Evolutionary conservation across 2,113 vertebrate species (phyloP), one percentile per base, ranked within the genome.

Genomic region (Takifugu flavidus): DNA sequence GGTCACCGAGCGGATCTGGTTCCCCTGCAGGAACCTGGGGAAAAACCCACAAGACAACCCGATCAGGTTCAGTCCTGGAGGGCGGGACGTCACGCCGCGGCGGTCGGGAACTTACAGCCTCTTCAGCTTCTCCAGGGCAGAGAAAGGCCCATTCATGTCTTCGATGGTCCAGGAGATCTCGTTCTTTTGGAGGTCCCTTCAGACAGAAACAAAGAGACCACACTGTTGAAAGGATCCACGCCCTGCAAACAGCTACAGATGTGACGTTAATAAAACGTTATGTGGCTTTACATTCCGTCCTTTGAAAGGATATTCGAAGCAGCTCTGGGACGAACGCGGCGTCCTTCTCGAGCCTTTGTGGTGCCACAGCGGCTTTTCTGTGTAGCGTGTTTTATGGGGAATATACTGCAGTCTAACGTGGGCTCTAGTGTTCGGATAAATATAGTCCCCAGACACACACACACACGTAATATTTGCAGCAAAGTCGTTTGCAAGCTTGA

Each of bases 151-250:
- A n/a, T 94, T 99, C 96, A 95, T 99, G 85, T 99, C 96, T 80
- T 99, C 96, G 61, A 98, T 97, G 55, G 96, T 94, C 95, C 96
- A 99, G 13, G 96, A 98, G 84, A 99, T 98, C 83, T 98, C 95
- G 80, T 98, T 99, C 72, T 93, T 94, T 82, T 94, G 94, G 62
- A 98, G 89, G 82, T 98, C 94, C 62, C 96, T 99, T 70, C 65
- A 1, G 26, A 63, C 26, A 7, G 62, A 82, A 51, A 60, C 50
- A 82, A 63, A 75, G 53, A 63, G 60, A 75, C 42, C 59, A 5
- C 46, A 11, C 25, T 13, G 67, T 84, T 47, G 15, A 14, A 47
- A 47, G 1, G 15, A 45, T 62, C 69, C 81, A 83, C 72, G 76
- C 67, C 75, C 78, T 74, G 50, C 74, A 73, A 78, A 77, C 61